Conservation (phyloP, 2,797 vertebrate genomes). For the Acanthiza pusilla region DNA sequence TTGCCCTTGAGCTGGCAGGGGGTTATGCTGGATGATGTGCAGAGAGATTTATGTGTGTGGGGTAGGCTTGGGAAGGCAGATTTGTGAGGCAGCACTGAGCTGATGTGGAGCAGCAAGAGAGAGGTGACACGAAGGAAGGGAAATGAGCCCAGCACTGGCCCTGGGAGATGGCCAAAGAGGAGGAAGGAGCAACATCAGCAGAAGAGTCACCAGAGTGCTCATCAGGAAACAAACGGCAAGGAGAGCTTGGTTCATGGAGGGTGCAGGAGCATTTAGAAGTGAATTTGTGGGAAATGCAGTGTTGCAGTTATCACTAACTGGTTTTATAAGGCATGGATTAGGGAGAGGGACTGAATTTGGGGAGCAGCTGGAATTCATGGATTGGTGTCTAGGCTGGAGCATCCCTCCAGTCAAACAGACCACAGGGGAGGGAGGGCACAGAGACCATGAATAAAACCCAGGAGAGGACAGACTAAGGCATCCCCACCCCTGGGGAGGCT, state of each 20-base stretch:
- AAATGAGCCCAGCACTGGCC: not conserved
- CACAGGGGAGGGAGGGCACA: not conserved
- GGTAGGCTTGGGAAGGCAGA: not conserved
- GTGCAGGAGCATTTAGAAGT: not conserved
- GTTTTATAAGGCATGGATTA: not conserved
- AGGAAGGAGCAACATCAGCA: not conserved
- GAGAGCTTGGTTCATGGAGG: not conserved
- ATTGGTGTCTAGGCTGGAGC: not conserved
- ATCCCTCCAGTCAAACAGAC: not conserved
- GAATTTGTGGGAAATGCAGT: not conserved
- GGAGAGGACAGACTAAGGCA: not conserved
- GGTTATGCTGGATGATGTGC: not conserved
- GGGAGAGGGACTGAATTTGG: not conserved
- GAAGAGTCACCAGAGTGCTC: not conserved
- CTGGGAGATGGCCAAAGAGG: not conserved
- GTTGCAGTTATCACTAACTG: not conserved
- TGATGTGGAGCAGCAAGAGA: not conserved
- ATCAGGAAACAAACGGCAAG: not conserved
- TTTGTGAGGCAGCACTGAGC: slow-evolving; percentile 17
- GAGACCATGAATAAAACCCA: not conserved
- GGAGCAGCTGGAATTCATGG: not conserved
- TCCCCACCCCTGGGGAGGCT: not conserved
- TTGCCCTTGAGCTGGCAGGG: slow-evolving; percentile 39
- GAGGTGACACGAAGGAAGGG: not conserved
- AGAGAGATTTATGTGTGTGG: slow-evolving; percentile 15